Base-by-base conservation (phyloP, 2,113 vertebrate genomes). In the Rhinolophus sinicus region DNA sequence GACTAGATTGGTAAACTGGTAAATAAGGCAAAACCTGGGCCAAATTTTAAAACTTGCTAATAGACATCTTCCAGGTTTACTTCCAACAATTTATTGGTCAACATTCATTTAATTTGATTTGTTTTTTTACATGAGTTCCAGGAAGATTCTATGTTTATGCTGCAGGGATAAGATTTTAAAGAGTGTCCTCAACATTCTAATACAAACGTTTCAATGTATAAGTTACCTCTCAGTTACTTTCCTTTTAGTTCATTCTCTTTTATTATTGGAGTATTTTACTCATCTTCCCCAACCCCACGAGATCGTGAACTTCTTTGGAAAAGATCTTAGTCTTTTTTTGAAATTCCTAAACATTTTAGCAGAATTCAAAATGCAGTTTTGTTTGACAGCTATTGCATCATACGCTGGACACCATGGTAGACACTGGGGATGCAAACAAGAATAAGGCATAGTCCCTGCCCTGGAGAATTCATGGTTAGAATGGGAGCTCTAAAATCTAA, bases 301-400 rank as follows among this genome's bases (percentile, higher is more conserved):
- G 16, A 22, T 58, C 19, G 15, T 73, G 21, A 47, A 35, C 44
- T 82, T 92, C 77, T 75, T 84, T 84, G 80, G 24, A 77, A 86
- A 22, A 33, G 64, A 58, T 67, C 67, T 92, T 83, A 83, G n/a
- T 93, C 72, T 40, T 44, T 87, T 87, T 95, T 94, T 64, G 24
- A 86, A 82, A 94, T 90, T 95, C 16, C 30, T 93, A 40, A 77
- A 56, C 35, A 83, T 96, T 72, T 88, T 60, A 40, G 56, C 92
- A 95, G 56, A 86, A 54, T 60, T 93, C 28, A 82, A 89, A 92
- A 40, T 81, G 58, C 40, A 50, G 7, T 75, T 92, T 86, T 54
- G 52, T 90, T 86, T 87, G 81, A 87, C 56, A n/a, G 70, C 77
- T n/a, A 84, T 83, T 94, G 24, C 50, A 76, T 90, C 58, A 38